Percentiles rank a stretch among this genome's conserved stretches.
Evolutionary conservation across 2,113 vertebrate genomes (phyloP).

Genomic region (Crotalus horridus): DNA sequence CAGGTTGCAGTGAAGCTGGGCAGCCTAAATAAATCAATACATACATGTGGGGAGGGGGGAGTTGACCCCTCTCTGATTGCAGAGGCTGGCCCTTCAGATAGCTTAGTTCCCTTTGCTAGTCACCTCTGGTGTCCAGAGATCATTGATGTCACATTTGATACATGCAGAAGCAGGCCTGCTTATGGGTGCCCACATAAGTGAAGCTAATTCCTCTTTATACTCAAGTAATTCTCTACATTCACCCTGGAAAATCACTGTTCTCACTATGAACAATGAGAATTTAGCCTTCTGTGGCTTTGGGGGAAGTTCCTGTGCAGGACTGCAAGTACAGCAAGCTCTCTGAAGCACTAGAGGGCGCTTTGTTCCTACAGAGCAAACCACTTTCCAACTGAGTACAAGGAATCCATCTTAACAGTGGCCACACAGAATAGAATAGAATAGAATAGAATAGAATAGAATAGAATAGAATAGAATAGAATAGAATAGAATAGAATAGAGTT

Average conservation of each 20-base stretch:
- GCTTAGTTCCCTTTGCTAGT: neutral
- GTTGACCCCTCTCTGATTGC: neutral
- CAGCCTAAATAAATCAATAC: neutral
- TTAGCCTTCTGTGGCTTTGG: neutral
- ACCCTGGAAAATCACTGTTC: neutral
- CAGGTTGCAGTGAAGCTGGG: neutral
- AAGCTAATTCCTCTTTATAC: neutral
- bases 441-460: too few species aligned
- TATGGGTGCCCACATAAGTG: neutral
- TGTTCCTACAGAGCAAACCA: constrained; percentile 19
- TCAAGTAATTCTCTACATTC: neutral
- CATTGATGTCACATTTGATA: neutral
- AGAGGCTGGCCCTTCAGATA: neutral
- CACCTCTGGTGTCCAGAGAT: neutral
- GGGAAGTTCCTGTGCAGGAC: neutral
- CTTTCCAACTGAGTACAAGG: neutral
- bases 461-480: too few species aligned
- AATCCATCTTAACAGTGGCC: neutral
- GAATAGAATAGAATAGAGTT: too few species aligned
- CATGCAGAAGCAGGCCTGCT: neutral
- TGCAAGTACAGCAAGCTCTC: neutral
- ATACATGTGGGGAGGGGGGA: too few species aligned
- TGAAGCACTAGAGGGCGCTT: constrained; percentile 61
- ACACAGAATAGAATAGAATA: too few species aligned
- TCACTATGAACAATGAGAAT: neutral